Evolutionary conservation across 1,140 invertebrate genomes (phyloP).

Genomic region (Brachionus calyciflorus): DNA sequence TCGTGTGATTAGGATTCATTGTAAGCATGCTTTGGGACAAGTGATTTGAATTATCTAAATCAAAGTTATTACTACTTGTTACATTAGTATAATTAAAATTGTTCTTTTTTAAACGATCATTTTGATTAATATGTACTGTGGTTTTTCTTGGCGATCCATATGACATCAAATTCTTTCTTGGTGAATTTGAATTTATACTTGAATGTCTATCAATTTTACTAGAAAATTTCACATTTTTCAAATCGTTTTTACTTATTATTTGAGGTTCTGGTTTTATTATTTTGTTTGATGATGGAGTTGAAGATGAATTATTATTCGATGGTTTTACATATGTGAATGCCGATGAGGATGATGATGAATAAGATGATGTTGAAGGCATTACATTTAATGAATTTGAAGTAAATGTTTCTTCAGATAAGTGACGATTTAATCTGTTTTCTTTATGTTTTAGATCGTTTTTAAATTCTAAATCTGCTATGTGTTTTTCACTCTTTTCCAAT

Average conservation of each 20-base stretch:
- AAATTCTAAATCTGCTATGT: conserved; percentile 56
- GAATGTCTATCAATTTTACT: conserved; percentile 9
- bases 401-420: conserved; percentile 40
- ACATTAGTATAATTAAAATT: not conserved
- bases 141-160: conserved; percentile 18
- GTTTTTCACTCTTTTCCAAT: conserved; percentile 56
- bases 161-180: not conserved
- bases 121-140: not conserved
- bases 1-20: conserved; percentile 49
- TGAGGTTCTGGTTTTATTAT: not conserved
- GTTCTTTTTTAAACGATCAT: not conserved
- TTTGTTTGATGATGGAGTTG: not conserved
- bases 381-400: conserved; percentile 41
- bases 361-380: not conserved
- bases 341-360: too few relatives aligned
- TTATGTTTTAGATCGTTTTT: conserved; percentile 48
- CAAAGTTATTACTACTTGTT: not conserved
- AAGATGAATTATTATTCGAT: not conserved
- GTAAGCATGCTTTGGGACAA: conserved; percentile 51
- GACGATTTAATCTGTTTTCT: conserved; percentile 10
- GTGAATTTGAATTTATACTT: not conserved
- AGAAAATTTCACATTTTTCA: conserved; percentile 32
- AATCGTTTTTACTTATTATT: not conserved
- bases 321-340: not conserved
- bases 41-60: conserved; percentile 18